Evolutionary conservation across 2,888 invertebrate genomes (phyloP).

Genomic region (Parthenolecanium corni): DNA sequence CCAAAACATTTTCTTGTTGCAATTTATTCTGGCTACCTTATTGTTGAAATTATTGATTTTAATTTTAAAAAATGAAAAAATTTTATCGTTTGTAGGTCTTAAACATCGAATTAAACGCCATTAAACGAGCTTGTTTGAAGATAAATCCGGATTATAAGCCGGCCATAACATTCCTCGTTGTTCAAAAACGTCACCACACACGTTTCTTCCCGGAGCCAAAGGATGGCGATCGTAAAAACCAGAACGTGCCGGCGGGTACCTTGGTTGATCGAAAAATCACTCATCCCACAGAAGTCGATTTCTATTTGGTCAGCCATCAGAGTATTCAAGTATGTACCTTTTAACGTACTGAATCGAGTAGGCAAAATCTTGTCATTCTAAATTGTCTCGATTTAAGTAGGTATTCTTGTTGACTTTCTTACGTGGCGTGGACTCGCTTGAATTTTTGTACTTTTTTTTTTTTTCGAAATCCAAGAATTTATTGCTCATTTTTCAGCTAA

Average conservation of each 20-base stretch:
- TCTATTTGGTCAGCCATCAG: constrained; percentile 66
- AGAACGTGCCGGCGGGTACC: constrained; percentile 75
- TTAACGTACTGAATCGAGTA: too few relatives aligned
- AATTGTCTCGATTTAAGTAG: too few relatives aligned
- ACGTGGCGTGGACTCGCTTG: too few relatives aligned
- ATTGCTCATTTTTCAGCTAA: too few relatives aligned
- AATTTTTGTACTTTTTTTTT: too few relatives aligned
- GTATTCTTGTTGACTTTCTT: too few relatives aligned
- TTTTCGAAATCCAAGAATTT: too few relatives aligned
- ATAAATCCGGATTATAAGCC: constrained; percentile 51
- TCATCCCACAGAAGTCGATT: constrained; percentile 76
- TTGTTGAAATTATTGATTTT: too few relatives aligned
- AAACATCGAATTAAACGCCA: constrained; percentile 52
- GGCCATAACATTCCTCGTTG: constrained; percentile 77
- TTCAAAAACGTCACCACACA: constrained; percentile 94
- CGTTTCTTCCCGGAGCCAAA: constrained; percentile 47
- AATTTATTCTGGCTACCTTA: too few relatives aligned
- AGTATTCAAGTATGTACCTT: constrained; percentile 40
- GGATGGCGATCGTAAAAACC: constrained; percentile 37
- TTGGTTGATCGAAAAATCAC: constrained; percentile 75
- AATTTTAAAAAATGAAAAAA: too few relatives aligned
- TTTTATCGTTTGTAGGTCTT: constrained; percentile 51
- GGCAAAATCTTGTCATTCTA: too few relatives aligned
- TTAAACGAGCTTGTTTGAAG: constrained; percentile 58
- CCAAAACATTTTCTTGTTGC: too few relatives aligned